These are phyloP conservation scores for Epizoanthus illoricatus DNA, from an alignment of 92 coral and sea anemone species.

Conservation along the genomic window DNA sequence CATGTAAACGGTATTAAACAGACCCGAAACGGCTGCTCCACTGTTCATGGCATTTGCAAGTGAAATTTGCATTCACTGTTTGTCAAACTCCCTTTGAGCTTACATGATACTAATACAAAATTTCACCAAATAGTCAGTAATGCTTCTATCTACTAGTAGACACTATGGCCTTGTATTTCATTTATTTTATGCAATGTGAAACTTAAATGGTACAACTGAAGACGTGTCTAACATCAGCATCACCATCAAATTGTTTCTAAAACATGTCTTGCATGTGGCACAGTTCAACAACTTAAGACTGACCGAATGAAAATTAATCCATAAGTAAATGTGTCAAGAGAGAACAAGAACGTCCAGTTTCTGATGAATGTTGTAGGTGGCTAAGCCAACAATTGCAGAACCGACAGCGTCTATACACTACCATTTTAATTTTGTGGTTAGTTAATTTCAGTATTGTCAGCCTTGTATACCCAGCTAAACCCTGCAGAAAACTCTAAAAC, in stretches of 20 bases:
- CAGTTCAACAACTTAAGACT: too few relatives aligned
- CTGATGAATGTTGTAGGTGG: too few relatives aligned
- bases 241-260: background rate
- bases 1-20: background rate
- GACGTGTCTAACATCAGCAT: slow-evolving; percentile 11
- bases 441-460: too few relatives aligned
- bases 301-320: too few relatives aligned
- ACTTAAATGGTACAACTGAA: background rate
- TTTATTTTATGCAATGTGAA: background rate
- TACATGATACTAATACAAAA: slow-evolving; percentile 19
- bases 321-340: too few relatives aligned
- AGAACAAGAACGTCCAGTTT: too few relatives aligned
- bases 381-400: too few relatives aligned
- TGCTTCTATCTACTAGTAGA: background rate
- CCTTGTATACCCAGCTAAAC: too few relatives aligned
- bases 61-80: slow-evolving; percentile 26
- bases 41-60: slow-evolving; percentile 25
- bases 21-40: slow-evolving; percentile 1
- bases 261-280: background rate
- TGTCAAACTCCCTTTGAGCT: slow-evolving; percentile 2
- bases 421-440: too few relatives aligned
- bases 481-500: too few relatives aligned
- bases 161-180: background rate
- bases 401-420: too few relatives aligned
- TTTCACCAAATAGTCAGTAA: slow-evolving; percentile 11